These are phyloP conservation scores for Athene noctua DNA, from an alignment of 2,113 vertebrate genomes.

Conservation along the genomic window DNA sequence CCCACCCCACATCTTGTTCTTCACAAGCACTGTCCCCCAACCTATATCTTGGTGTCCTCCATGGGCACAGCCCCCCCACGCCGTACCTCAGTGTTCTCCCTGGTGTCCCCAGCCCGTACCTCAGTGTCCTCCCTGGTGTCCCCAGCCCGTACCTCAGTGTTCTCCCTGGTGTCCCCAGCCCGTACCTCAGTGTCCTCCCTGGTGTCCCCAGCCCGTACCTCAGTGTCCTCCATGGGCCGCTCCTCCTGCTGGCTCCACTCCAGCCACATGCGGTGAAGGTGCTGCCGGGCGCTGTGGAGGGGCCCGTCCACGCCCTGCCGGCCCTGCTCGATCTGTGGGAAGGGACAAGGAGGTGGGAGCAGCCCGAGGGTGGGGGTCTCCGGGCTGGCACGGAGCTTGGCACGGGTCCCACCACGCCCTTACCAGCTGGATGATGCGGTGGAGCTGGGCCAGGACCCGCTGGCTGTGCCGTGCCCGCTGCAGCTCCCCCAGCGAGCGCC, in stretches of 20 bases:
- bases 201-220: not conserved
- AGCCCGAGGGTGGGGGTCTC: accelerated
- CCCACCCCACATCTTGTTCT: too few species aligned
- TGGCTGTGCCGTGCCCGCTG: constrained; percentile 73
- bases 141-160: too few species aligned
- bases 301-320: constrained; percentile 42
- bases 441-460: constrained; percentile 77
- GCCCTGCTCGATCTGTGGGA: constrained; percentile 39
- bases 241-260: constrained; percentile 71
- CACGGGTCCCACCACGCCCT: not conserved
- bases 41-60: too few species aligned
- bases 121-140: too few species aligned
- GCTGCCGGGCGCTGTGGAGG: constrained; percentile 53
- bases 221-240: not conserved
- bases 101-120: too few species aligned
- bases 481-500: constrained; percentile 82
- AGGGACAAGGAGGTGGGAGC: not conserved
- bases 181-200: too few species aligned
- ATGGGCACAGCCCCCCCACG: too few species aligned
- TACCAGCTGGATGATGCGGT: constrained; percentile 84
- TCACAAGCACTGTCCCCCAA: too few species aligned
- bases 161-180: too few species aligned
- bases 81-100: too few species aligned
- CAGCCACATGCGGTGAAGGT: constrained; percentile 77
- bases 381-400: accelerated